Evolutionary conservation across 92 coral and sea anemone genomes (phyloP).

Genomic region (Montipora capitata): DNA sequence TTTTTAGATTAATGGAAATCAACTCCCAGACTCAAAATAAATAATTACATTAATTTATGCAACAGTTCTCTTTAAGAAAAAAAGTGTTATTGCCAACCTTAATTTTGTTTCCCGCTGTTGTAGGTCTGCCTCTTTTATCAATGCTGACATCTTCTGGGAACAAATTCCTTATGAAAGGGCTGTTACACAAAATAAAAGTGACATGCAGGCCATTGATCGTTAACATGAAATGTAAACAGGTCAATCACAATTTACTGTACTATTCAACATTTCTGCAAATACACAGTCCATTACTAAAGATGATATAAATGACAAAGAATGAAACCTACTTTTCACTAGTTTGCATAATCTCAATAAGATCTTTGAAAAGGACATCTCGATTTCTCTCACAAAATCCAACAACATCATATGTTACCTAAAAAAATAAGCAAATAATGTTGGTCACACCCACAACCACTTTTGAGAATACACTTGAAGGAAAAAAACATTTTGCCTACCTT

Average conservation of each 20-base stretch:
- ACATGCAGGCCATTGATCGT: too few species aligned
- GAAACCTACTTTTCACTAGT: conserved; percentile 88
- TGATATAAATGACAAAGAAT: too few species aligned
- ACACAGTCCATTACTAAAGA: background rate
- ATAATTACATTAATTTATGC: too few species aligned
- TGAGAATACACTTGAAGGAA: background rate
- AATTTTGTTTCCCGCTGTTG: conserved; percentile 94
- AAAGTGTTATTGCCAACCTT: conserved; percentile 66
- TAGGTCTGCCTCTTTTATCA: conserved; percentile 96
- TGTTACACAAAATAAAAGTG: background rate
- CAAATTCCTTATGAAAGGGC: conserved; percentile 84
- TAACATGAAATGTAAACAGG: too few species aligned
- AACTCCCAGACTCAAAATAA: too few species aligned
- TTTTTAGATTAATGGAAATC: too few species aligned
- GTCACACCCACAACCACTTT: background rate
- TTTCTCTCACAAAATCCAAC: conserved; percentile 98
- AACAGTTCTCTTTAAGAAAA: too few species aligned
- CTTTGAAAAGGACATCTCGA: conserved; percentile 96
- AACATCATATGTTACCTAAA: conserved; percentile 91
- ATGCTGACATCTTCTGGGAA: conserved; percentile 93
- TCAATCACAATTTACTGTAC: too few species aligned
- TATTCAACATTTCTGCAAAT: too few species aligned
- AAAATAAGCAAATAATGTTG: background rate
- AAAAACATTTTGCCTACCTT: conserved; percentile 70
- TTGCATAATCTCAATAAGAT: conserved; percentile 98